These are phyloP conservation scores for Acleris literana DNA, from an alignment of 2,888 invertebrate species.

Conservation along the genomic window DNA sequence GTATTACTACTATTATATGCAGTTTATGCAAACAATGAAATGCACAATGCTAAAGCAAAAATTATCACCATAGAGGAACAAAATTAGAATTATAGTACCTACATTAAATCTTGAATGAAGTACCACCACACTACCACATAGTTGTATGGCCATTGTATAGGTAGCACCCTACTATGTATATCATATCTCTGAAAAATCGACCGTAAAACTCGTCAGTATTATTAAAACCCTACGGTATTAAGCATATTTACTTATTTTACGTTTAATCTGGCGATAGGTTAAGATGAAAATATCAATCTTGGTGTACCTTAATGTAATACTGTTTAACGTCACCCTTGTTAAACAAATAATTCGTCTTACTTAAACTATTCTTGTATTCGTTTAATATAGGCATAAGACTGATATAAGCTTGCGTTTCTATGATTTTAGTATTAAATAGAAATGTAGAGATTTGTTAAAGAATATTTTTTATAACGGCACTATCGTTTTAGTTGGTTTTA, in stretches of 20 bases:
- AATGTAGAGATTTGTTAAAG: constrained; percentile 44
- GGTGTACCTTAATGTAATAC: constrained; percentile 54
- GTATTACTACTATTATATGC: neutral
- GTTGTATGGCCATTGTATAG: constrained; percentile 31
- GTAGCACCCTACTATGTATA: constrained; percentile 53
- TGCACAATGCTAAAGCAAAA: constrained; percentile 3
- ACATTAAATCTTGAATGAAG: neutral
- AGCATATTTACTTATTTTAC: constrained; percentile 60
- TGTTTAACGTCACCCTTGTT: constrained; percentile 51
- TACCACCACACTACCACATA: neutral
- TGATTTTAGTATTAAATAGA: constrained; percentile 45
- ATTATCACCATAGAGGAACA: constrained; percentile 5
- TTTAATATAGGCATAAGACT: constrained; percentile 79
- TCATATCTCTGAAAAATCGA: constrained; percentile 75
- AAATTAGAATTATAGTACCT: neutral
- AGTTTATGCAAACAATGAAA: constrained; percentile 21
- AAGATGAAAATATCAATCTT: constrained; percentile 63
- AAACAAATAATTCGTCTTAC: constrained; percentile 41
- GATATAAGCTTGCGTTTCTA: constrained; percentile 69
- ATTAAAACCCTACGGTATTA: constrained; percentile 75
- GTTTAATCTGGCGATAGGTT: constrained; percentile 65
- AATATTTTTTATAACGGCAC: constrained; percentile 63
- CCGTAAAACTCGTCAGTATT: constrained; percentile 76
- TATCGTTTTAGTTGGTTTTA: constrained; percentile 55
- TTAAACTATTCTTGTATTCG: constrained; percentile 50